Base-by-base conservation (phyloP, 2,888 invertebrate species). In the Entomobrya proxima region DNA sequence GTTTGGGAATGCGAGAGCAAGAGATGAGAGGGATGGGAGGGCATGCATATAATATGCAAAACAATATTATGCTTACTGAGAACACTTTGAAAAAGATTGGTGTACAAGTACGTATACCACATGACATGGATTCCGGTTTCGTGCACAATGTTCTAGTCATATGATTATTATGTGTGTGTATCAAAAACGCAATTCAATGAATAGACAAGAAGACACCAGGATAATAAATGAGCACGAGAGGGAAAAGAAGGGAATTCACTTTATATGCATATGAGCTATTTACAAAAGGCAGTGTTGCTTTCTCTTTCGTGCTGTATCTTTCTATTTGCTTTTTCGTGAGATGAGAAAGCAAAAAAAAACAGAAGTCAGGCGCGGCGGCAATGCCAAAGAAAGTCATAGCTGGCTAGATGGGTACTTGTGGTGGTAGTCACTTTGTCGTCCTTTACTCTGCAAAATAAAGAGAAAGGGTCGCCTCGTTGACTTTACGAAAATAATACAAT, bases 201-300 rank as follows among this genome's bases (percentile, higher is more conserved):
- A 82, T 82, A 82, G 82, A 75, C 47, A 82, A 82, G 50, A 82
- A 82, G 81, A 74, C 75, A 61, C 61, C 50, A 75, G 18, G 44
- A 69, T 72, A 82, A 82, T 82, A 75, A 82, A 82, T 64, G 75
- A 75, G 75, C 21, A 21, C 21, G 40, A 58, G 40, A 74, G 40
- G 74, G 69, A 69, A 81, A 47, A 55, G 35, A 27, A 35, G 64
- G 64, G 69, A 81, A 64, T 82, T 82, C 82, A 75, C 82, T 82
- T 82, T 82, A 82, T 82, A 82, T 82, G 82, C 82, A 82, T 82
- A 82, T 82, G 82, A 82, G 82, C 82, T 75, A 82, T 82, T 82
- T 82, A 75, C 75, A 47, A 47, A 74, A 24, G 21, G 27, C 52
- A 5, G 44, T 44, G 44, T 44, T 7, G 3, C 11, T n/a, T 2